Evolutionary conservation across 1,140 invertebrate genomes (phyloP).

Genomic region (Cepaea nemoralis): DNA sequence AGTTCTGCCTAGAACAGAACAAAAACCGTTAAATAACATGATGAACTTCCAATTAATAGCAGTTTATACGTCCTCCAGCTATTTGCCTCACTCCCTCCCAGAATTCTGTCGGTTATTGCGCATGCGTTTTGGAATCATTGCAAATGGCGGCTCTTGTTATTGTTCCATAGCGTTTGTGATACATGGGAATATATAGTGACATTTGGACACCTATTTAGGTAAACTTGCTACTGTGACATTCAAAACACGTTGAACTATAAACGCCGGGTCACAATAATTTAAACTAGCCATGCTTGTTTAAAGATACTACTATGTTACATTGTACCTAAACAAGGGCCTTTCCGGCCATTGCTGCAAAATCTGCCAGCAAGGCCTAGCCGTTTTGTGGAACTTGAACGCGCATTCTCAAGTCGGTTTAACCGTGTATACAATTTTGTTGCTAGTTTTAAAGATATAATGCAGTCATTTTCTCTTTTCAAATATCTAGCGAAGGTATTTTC

Average conservation of each 20-base stretch:
- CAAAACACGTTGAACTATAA: background rate
- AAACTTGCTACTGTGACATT: constrained; percentile 51
- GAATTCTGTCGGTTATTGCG: constrained; percentile 70
- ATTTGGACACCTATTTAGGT: constrained; percentile 76
- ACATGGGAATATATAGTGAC: constrained; percentile 77
- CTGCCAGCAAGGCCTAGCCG: constrained; percentile 27
- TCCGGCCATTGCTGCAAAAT: constrained; percentile 38
- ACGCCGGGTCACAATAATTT: background rate
- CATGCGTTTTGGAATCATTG: constrained; percentile 80
- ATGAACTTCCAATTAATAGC: no score
- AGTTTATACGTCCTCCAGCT: constrained; percentile 24
- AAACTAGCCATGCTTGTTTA: background rate
- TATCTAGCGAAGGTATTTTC: background rate
- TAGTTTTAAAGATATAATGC: background rate
- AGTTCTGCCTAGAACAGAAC: no score
- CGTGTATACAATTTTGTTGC: background rate
- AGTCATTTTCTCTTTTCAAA: background rate
- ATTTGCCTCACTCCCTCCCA: constrained; percentile 57
- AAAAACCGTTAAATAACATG: no score
- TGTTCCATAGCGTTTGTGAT: constrained; percentile 81
- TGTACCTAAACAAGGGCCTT: constrained; percentile 18
- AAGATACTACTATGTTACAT: background rate
- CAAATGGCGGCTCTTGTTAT: constrained; percentile 85
- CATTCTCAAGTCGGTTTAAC: background rate
- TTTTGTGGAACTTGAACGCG: background rate